Evolutionary conservation across 2,113 vertebrate species (phyloP).

Genomic region (Oryzias melastigma): DNA sequence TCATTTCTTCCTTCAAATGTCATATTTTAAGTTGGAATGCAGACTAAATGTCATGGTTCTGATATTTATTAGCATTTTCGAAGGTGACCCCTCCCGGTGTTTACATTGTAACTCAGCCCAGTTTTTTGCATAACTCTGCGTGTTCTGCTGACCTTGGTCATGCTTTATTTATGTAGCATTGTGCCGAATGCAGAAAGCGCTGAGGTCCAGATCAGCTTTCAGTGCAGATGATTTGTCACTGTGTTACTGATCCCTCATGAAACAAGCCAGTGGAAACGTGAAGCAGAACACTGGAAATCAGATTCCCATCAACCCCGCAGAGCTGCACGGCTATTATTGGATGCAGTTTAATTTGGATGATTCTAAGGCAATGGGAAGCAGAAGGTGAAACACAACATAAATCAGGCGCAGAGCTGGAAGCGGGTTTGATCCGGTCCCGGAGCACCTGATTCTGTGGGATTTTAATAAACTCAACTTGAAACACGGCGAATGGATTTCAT

Average conservation of each 20-base stretch:
- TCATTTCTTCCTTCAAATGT: not conserved
- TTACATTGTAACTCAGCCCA: not conserved
- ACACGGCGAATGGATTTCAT: constrained; percentile 48
- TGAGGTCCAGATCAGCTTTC: constrained; percentile 67
- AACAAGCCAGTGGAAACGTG: constrained; percentile 63
- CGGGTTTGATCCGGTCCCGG: constrained; percentile 23
- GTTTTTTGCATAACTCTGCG: not conserved
- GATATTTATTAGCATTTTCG: not conserved
- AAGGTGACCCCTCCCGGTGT: not conserved
- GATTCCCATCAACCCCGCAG: constrained; percentile 49
- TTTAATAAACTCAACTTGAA: constrained; percentile 37
- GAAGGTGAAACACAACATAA: constrained; percentile 16
- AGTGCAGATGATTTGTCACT: constrained; percentile 66
- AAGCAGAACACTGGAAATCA: constrained; percentile 65
- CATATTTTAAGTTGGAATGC: not conserved
- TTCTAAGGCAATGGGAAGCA: constrained; percentile 32
- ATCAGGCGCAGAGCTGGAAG: constrained; percentile 2
- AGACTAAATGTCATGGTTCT: not conserved
- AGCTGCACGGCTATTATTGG: constrained; percentile 45
- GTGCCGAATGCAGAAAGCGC: constrained; percentile 55
- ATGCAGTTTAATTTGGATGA: constrained; percentile 27
- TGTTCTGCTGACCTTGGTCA: constrained; percentile 43
- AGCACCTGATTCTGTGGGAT: constrained; percentile 40
- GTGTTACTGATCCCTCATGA: constrained; percentile 67
- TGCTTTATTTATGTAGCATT: constrained; percentile 66